Evolutionary conservation across 2,888 invertebrate genomes (phyloP).

Genomic region (Diarsia brunnea): DNA sequence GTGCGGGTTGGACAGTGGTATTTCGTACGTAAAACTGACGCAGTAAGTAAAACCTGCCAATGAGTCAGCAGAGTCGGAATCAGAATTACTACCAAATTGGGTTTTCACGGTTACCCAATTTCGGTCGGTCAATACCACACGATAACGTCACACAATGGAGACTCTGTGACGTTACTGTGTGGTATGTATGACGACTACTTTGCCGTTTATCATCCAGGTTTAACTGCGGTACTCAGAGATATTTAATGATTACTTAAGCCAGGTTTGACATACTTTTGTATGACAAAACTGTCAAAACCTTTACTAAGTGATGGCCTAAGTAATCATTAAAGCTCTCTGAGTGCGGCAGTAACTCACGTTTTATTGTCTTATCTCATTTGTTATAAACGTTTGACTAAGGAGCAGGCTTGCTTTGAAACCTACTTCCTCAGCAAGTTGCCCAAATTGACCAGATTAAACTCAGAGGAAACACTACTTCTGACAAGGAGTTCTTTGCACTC

Average conservation of each 20-base stretch:
- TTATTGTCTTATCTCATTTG: background rate
- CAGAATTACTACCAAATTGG: background rate
- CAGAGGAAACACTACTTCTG: background rate
- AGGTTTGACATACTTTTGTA: too few species aligned
- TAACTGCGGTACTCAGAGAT: too few species aligned
- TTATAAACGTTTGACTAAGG: background rate
- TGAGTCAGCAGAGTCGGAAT: background rate
- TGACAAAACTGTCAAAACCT: too few species aligned
- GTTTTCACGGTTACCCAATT: background rate
- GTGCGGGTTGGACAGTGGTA: too few species aligned
- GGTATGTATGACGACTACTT: background rate
- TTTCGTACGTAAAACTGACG: background rate
- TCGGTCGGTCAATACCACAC: background rate
- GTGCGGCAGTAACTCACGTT: too few species aligned
- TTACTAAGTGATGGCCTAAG: too few species aligned
- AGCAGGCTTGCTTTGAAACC: background rate
- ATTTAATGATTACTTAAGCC: too few species aligned
- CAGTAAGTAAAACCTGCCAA: background rate
- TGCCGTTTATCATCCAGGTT: background rate
- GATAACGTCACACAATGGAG: too few species aligned
- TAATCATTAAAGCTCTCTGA: too few species aligned
- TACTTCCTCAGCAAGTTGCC: background rate
- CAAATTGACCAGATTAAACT: background rate
- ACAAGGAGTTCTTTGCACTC: background rate
- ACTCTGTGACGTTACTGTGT: background rate